Evolutionary conservation across 2,797 vertebrate genomes (phyloP).

Genomic region (Alca torda): DNA sequence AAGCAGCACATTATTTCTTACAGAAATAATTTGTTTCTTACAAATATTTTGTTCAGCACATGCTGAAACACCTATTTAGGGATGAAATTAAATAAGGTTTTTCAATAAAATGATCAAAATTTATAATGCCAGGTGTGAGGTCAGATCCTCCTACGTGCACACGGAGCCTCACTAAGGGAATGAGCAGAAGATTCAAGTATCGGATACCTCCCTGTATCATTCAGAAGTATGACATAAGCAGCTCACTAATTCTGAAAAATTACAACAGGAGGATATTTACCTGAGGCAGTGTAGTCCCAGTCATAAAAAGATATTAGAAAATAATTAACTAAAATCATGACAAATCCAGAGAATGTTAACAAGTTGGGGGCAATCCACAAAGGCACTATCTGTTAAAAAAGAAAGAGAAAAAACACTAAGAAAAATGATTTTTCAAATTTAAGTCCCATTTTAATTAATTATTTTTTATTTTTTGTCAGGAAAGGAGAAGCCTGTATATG

Average conservation of each 20-base stretch:
- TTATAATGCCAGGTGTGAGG: background rate
- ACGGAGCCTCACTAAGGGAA: background rate
- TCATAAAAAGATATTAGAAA: slow-evolving; percentile 73
- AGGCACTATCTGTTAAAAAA: slow-evolving; percentile 67
- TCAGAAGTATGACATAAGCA: background rate
- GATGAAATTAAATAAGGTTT: background rate
- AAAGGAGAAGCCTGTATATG: background rate
- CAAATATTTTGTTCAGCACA: background rate
- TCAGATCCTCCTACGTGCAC: background rate
- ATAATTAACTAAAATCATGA: slow-evolving; percentile 74
- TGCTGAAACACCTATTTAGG: background rate
- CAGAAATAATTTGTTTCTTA: no score
- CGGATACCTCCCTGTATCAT: background rate
- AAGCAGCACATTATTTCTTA: background rate
- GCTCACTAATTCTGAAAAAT: slow-evolving; percentile 2
- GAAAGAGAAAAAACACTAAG: background rate
- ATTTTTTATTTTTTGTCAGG: background rate
- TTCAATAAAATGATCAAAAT: background rate
- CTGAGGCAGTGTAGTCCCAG: slow-evolving; percentile 72
- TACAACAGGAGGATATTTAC: slow-evolving; percentile 30
- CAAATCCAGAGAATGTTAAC: slow-evolving; percentile 75
- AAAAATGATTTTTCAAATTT: background rate
- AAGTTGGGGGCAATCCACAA: slow-evolving; percentile 76
- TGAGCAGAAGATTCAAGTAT: background rate
- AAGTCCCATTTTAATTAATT: background rate